Evolutionary conservation across 92 coral and sea anemone species (phyloP).

Genomic region (Epizoanthus illoricatus): DNA sequence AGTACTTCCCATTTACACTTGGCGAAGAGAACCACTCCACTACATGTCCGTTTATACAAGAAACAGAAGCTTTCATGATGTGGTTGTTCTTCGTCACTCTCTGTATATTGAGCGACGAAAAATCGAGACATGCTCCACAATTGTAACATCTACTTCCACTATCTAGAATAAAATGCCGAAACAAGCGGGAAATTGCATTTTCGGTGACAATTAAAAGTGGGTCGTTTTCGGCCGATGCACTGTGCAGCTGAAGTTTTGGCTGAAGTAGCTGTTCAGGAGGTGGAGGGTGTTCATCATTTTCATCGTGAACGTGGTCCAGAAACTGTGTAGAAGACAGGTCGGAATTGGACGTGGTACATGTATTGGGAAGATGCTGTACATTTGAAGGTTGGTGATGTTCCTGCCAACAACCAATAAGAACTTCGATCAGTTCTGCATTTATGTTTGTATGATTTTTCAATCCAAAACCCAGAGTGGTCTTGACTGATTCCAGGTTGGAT

Average conservation of each 20-base stretch:
- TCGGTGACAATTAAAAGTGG: background rate
- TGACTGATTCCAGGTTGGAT: background rate
- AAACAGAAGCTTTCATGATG: too few species aligned
- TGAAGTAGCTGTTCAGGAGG: background rate
- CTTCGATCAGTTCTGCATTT: background rate
- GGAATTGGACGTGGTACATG: background rate
- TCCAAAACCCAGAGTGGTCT: background rate
- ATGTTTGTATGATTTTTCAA: background rate
- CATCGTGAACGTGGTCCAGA: background rate
- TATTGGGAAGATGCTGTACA: too few species aligned
- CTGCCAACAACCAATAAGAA: background rate
- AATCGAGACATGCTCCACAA: too few species aligned
- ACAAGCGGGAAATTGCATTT: background rate
- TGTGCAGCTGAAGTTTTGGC: background rate
- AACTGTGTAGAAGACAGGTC: background rate
- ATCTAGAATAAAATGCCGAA: background rate
- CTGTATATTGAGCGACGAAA: too few species aligned
- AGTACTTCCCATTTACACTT: background rate
- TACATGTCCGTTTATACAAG: too few species aligned
- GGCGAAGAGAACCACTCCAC: too few species aligned
- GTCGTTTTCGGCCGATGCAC: background rate
- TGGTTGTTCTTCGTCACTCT: too few species aligned
- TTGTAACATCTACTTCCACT: background rate
- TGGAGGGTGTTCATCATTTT: background rate
- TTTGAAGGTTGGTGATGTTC: background rate